Evolutionary conservation across 2,888 invertebrate species (phyloP).

Genomic region (Acrobasis consociella): DNA sequence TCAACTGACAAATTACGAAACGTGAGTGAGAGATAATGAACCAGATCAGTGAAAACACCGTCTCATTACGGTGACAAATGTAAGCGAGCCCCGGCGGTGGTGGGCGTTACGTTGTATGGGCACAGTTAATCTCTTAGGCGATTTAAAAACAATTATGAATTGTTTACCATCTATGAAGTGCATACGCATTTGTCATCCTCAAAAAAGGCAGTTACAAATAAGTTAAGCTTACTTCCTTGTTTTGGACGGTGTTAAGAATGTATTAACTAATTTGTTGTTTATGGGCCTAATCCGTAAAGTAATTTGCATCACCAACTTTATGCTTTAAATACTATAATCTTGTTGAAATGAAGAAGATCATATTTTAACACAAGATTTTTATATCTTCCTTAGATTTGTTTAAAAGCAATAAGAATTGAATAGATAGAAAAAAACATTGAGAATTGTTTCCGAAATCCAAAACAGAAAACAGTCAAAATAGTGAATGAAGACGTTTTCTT

Average conservation of each 20-base stretch:
- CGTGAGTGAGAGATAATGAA: slow-evolving; percentile 14
- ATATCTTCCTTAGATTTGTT: too few relatives aligned
- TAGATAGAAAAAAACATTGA: too few relatives aligned
- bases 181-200: not conserved
- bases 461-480: too few relatives aligned
- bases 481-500: not conserved
- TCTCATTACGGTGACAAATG: slow-evolving; percentile 20
- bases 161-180: slow-evolving; percentile 4
- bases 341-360: too few relatives aligned
- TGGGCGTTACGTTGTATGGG: slow-evolving; percentile 19
- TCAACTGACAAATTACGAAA: slow-evolving; percentile 12
- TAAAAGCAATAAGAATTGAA: too few relatives aligned
- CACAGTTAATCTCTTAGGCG: slow-evolving; percentile 8
- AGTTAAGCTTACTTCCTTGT: slow-evolving; percentile 1
- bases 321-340: too few relatives aligned
- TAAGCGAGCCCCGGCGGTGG: slow-evolving; percentile 23
- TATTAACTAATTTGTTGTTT: not conserved
- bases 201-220: not conserved
- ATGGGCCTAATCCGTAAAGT: too few relatives aligned
- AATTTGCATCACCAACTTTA: too few relatives aligned
- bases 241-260: not conserved
- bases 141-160: slow-evolving; percentile 17
- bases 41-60: slow-evolving; percentile 1
- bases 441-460: too few relatives aligned
- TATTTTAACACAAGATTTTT: too few relatives aligned